Conservation (phyloP, 2,888 invertebrate genomes). For the Pycnomerus fuliginosus region DNA sequence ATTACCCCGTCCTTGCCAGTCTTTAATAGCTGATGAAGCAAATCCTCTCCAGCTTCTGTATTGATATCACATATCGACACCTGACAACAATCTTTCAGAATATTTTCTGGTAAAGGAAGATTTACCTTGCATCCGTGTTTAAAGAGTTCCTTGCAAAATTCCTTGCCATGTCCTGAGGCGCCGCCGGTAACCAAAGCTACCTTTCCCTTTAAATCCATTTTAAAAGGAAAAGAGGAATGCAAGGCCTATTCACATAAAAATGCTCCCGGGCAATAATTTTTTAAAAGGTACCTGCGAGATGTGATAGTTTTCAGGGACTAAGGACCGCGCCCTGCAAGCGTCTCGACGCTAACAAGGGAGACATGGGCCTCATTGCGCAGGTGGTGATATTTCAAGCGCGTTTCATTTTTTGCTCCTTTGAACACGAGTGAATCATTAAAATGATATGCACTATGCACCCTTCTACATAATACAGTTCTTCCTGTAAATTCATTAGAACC, state of each 20-base stretch:
- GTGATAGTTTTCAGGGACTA: conserved; percentile 7
- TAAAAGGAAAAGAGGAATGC: not conserved
- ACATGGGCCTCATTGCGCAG: conserved; percentile 18
- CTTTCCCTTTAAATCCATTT: conserved; percentile 73
- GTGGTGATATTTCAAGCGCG: conserved; percentile 7
- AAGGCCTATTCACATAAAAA: conserved; percentile 7
- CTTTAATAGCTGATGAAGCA: conserved; percentile 65
- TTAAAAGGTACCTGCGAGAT: not conserved
- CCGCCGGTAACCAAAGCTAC: conserved; percentile 73
- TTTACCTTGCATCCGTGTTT: conserved; percentile 72
- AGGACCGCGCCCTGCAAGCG: conserved; percentile 32
- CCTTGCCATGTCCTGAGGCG: conserved; percentile 70
- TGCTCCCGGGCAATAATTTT: not conserved
- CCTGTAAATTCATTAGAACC: too few relatives aligned
- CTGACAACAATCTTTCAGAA: conserved; percentile 52
- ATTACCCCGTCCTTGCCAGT: conserved; percentile 69
- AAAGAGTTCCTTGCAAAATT: conserved; percentile 70
- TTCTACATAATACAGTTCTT: too few relatives aligned
- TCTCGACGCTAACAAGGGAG: conserved; percentile 29
- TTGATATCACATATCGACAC: conserved; percentile 75
- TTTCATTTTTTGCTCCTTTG: conserved; percentile 8
- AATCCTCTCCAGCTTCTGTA: conserved; percentile 67
- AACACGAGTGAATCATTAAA: conserved; percentile 19
- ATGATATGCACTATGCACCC: too few relatives aligned
- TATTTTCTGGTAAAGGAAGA: not conserved